Base-by-base conservation (phyloP, 2,888 invertebrate genomes). In the Drosophila testacea region DNA sequence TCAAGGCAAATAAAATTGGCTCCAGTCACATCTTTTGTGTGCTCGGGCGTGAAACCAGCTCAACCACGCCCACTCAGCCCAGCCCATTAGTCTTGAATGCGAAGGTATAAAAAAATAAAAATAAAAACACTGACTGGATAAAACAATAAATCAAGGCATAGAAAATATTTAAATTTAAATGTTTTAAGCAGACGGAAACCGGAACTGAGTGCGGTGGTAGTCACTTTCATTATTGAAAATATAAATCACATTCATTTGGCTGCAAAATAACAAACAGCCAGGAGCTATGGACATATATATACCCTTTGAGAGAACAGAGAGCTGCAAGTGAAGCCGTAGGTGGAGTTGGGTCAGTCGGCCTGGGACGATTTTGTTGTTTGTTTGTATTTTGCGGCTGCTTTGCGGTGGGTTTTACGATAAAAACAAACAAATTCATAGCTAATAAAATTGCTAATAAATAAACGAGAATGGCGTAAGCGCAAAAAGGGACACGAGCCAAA, bases 361-460 rank as follows among this genome's bases (percentile, higher is more conserved):
- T 46, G 57, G 47, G 52, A 27, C 47, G 56, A 54, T 69, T 77
- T 63, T 62, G 68, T 62, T 76, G 64, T 63, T 64, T 67, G 63
- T 72, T 54, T 76, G 79, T 70, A 51, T 62, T 69, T 41, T 78
- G 73, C 63, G 71, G 66, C 66, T 63, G 56, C 55, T 59, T 55
- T 83, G 78, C 64, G 82, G 83, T 54, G 62, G 69, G 77, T 52
- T 57, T 73, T 75, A 73, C 89, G 89, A 86, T 89, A 86, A 86
- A 89, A 85, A 86, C 89, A 89, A 89, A 86, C 85, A 89, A 86
- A 86, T 86, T 86, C 85, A 86, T 87, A 86, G 85, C 85, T 86
- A 86, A 86, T 86, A 86, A 86, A 86, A 86, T 86, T 88, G 88
- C 85, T 89, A 86, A 86, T 86, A 86, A 86, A 86, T 86, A 85